Base-by-base conservation (phyloP, 2,888 invertebrate species). In the Cephalotes varians region DNA sequence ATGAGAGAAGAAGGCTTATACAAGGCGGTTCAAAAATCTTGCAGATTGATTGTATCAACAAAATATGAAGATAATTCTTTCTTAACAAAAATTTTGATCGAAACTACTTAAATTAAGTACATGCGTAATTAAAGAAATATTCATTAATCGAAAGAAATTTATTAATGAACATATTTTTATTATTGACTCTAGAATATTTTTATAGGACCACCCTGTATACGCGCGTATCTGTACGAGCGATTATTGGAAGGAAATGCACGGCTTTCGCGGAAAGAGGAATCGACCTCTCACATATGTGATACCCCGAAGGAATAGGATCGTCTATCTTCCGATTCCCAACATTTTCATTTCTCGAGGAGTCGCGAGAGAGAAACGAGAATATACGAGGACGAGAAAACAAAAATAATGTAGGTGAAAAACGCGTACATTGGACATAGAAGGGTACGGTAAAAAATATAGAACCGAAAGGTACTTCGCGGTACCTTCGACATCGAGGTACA, bases 291-390 rank as follows among this genome's bases (percentile, higher is more conserved):
- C 62, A 31, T n/a, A 85, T 51, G 73, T 62, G 47, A 47, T 40
- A 54, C 65, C 87, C 74, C 49, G 28, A 31, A 80, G 72, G 69
- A 71, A 79, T 69, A 40, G 73, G 28, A 47, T 71, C 65, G 69
- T 65, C 85, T 37, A 60, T 81, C 82, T 71, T 56, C 15, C 49
- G 74, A 64, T 83, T 87, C n/a, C 73, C 82, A 72, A 21, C 37
- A 74, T 67, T 76, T 82, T 87, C 85, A 71, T 77, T 82, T 51
- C 81, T 67, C 69, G 69, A 87, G 62, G 80, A 86, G 85, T 81
- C 72, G 85, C 79, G 81, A 47, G 25, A 37, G 34, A 54, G 49
- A 64, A 31, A 60, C 31, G 31, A 40, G 60, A 51, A 15, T 28
- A 28, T 15, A 37, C 18, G 10, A 56, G 47, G 2, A 25, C 5